phyloP scores from a whole-genome alignment of 2,113 vertebrate species.

The Nibea albiflora region DNA sequence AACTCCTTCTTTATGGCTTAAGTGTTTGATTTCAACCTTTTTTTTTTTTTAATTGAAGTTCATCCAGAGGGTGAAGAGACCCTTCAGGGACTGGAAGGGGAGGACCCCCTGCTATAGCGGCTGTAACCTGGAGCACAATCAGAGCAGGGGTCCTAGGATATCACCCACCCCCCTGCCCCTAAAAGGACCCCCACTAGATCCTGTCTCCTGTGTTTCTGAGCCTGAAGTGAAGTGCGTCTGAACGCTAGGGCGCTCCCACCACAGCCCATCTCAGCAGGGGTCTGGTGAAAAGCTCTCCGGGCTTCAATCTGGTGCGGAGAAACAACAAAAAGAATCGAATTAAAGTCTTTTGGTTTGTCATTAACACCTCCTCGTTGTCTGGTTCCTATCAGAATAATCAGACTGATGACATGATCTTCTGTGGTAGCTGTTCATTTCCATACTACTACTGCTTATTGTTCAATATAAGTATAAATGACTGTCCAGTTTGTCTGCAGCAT shows the following conservation, averaged over 20 bases:
- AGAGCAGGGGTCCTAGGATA: constrained; percentile 75
- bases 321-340: constrained; percentile 76
- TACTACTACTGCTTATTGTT: neutral
- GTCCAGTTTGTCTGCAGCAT: constrained; percentile 10
- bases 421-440: constrained; percentile 24
- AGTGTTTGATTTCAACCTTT: constrained; percentile 45
- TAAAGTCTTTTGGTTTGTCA: constrained; percentile 74
- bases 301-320: constrained; percentile 64
- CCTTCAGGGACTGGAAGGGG: constrained; percentile 42
- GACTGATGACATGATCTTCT: constrained; percentile 40
- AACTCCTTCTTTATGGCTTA: neutral
- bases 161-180: constrained; percentile 57
- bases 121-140: constrained; percentile 73
- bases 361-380: constrained; percentile 55
- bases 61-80: constrained; percentile 54
- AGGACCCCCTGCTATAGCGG: constrained; percentile 50
- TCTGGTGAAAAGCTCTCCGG: constrained; percentile 58
- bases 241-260: constrained; percentile 42
- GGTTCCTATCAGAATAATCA: constrained; percentile 34
- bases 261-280: constrained; percentile 76
- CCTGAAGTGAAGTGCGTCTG: constrained; percentile 62
- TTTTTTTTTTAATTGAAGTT: constrained; percentile 65
- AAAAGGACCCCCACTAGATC: constrained; percentile 53
- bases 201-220: constrained; percentile 38
- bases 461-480: neutral